These are phyloP conservation scores for Troglohyphantes excavatus DNA, from an alignment of 2,888 invertebrate genomes.

Conservation along the genomic window DNA sequence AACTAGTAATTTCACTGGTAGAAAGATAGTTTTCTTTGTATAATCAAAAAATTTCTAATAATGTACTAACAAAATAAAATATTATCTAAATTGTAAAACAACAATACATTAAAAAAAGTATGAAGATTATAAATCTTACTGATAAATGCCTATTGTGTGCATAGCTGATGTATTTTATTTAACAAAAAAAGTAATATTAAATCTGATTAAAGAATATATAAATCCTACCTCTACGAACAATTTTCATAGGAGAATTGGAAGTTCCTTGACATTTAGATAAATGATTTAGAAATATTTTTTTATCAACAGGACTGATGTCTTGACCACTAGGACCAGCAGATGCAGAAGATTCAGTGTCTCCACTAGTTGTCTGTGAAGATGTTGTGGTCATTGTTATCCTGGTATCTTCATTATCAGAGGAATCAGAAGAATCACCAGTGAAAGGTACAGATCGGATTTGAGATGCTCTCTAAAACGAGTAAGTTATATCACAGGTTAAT, in stretches of 20 bases:
- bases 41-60: too few relatives aligned
- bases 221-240: slow-evolving; percentile 81
- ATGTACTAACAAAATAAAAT: too few relatives aligned
- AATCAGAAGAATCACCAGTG: slow-evolving; percentile 96
- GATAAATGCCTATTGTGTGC: too few relatives aligned
- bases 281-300: slow-evolving; percentile 73
- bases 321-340: slow-evolving; percentile 80
- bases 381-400: slow-evolving; percentile 80
- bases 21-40: too few relatives aligned
- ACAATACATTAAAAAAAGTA: too few relatives aligned
- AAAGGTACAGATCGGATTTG: slow-evolving; percentile 98
- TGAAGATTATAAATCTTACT: too few relatives aligned
- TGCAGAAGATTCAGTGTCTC: slow-evolving; percentile 79
- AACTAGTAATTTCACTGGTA: too few relatives aligned
- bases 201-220: not conserved
- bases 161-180: too few relatives aligned
- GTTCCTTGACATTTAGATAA: slow-evolving; percentile 72
- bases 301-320: slow-evolving; percentile 75
- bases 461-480: slow-evolving; percentile 89
- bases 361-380: slow-evolving; percentile 80
- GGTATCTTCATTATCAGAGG: slow-evolving; percentile 93
- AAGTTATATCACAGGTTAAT: not conserved
- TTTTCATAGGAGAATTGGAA: slow-evolving; percentile 78
- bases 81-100: too few relatives aligned
- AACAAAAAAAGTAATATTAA: too few relatives aligned